Percentiles rank a stretch among this genome's conserved stretches.
These are phyloP conservation scores for Acipenser ruthenus DNA, from an alignment of 2,797 vertebrate genomes.

Conservation along the genomic window DNA sequence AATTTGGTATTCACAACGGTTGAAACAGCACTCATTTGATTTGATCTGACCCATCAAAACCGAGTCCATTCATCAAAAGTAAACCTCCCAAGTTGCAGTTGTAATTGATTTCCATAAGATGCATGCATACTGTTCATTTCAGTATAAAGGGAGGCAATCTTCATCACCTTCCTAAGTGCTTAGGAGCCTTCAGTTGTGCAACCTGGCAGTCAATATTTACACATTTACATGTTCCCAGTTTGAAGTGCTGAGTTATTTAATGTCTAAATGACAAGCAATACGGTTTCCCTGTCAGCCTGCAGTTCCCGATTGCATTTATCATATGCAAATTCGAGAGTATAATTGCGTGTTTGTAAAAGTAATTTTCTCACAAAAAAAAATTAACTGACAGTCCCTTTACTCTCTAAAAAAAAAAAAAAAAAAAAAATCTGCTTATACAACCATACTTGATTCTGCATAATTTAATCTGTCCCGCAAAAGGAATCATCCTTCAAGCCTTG, in stretches of 20 bases:
- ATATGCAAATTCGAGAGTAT: conserved; percentile 83
- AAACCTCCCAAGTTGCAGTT: conserved; percentile 56
- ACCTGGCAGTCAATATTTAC: conserved; percentile 92
- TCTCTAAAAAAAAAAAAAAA: conserved; percentile 53
- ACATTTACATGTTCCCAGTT: conserved; percentile 92
- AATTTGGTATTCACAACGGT: conserved; percentile 58
- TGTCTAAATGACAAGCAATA: conserved; percentile 91
- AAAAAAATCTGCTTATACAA: conserved; percentile 87
- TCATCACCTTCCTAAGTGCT: conserved; percentile 82
- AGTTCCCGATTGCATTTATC: conserved; percentile 72
- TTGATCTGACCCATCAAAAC: conserved; percentile 71
- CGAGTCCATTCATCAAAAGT: conserved; percentile 80
- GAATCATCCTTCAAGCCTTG: conserved; percentile 71
- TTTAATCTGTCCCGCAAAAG: conserved; percentile 83
- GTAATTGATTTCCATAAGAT: conserved; percentile 90
- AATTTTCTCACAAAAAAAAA: conserved; percentile 90
- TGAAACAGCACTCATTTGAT: conserved; percentile 77
- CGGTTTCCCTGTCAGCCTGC: conserved; percentile 76
- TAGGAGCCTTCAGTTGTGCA: conserved; percentile 73
- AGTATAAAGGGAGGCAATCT: conserved; percentile 82
- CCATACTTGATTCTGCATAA: conserved; percentile 85
- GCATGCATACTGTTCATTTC: conserved; percentile 77
- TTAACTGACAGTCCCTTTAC: conserved; percentile 86
- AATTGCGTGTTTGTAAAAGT: conserved; percentile 99
- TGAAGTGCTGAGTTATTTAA: conserved; percentile 71